Conservation (phyloP, 1,140 invertebrate genomes). For the Daktulosphaira vitifoliae region DNA sequence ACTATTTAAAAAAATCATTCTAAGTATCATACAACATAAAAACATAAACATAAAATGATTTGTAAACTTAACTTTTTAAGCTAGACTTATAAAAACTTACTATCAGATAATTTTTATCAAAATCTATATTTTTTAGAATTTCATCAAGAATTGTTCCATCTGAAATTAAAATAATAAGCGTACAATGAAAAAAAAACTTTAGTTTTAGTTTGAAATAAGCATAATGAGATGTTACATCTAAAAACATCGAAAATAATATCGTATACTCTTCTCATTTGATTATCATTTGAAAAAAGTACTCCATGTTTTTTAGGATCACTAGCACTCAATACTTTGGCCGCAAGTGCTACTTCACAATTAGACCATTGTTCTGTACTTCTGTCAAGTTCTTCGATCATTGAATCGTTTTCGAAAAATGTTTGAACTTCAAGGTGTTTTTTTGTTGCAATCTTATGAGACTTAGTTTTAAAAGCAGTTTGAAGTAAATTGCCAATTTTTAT, state of each 20-base stretch:
- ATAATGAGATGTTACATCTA: slow-evolving; percentile 3
- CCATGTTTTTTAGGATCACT: slow-evolving; percentile 18
- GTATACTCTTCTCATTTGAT: slow-evolving; percentile 22
- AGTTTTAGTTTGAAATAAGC: too few relatives aligned
- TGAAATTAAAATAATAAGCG: too few relatives aligned
- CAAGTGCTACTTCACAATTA: neutral
- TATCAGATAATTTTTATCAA: neutral
- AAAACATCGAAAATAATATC: slow-evolving; percentile 28
- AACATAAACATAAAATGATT: too few relatives aligned
- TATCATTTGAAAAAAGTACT: slow-evolving; percentile 4
- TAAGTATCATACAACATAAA: too few relatives aligned
- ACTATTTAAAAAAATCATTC: slow-evolving; percentile 1
- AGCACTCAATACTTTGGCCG: slow-evolving; percentile 4
- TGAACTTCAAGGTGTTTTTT: neutral
- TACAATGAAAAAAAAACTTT: neutral
- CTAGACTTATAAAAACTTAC: too few relatives aligned
- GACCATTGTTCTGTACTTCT: slow-evolving; percentile 18
- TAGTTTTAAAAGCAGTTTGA: too few relatives aligned
- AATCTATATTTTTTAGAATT: slow-evolving; percentile 12
- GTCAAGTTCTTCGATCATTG: slow-evolving; percentile 2
- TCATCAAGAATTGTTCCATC: slow-evolving; percentile 17
- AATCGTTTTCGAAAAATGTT: neutral
- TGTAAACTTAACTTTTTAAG: too few relatives aligned
- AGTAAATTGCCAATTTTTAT: too few relatives aligned
- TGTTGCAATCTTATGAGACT: too few relatives aligned